These are phyloP conservation scores for Tetranychus urticae DNA, from an alignment of 1,140 invertebrate species.

Conservation along the genomic window DNA sequence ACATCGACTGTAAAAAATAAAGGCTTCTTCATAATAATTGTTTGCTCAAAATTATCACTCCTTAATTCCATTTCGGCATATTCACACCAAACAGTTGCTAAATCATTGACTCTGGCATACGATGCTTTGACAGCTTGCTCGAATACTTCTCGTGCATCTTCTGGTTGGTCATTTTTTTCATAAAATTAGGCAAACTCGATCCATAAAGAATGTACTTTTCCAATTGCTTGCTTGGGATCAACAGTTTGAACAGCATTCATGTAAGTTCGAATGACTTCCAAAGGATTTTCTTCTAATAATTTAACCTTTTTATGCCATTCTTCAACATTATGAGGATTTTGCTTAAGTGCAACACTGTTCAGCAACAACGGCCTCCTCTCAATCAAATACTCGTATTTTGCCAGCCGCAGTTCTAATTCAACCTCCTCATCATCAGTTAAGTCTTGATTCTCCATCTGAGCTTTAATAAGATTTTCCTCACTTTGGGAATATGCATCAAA, in stretches of 20 bases:
- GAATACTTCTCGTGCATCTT: constrained; percentile 83
- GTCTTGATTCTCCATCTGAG: constrained; percentile 62
- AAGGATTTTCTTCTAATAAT: constrained; percentile 74
- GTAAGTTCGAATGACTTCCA: constrained; percentile 85
- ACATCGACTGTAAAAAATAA: constrained; percentile 97
- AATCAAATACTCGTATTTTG: constrained; percentile 83
- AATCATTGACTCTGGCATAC: constrained; percentile 86
- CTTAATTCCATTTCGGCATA: constrained; percentile 97
- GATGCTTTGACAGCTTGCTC: constrained; percentile 77
- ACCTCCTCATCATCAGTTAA: constrained; percentile 65
- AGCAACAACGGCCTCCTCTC: constrained; percentile 71
- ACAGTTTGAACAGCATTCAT: constrained; percentile 96
- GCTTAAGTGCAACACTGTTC: constrained; percentile 72
- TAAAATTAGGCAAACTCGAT: constrained; percentile 96
- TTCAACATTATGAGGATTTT: constrained; percentile 97
- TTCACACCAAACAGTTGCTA: constrained; percentile 93
- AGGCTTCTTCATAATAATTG: constrained; percentile 97
- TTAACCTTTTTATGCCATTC: constrained; percentile 95
- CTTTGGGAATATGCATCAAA: constrained; percentile 99
- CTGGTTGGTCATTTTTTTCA: constrained; percentile 64
- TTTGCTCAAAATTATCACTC: constrained; percentile 71
- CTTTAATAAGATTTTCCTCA: constrained; percentile 76
- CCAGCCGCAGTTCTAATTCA: constrained; percentile 64
- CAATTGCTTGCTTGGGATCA: constrained; percentile 80
- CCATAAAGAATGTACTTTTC: constrained; percentile 83